phyloP scores from a whole-genome alignment of 2,113 vertebrate species.

The Xiphophorus maculatus region DNA sequence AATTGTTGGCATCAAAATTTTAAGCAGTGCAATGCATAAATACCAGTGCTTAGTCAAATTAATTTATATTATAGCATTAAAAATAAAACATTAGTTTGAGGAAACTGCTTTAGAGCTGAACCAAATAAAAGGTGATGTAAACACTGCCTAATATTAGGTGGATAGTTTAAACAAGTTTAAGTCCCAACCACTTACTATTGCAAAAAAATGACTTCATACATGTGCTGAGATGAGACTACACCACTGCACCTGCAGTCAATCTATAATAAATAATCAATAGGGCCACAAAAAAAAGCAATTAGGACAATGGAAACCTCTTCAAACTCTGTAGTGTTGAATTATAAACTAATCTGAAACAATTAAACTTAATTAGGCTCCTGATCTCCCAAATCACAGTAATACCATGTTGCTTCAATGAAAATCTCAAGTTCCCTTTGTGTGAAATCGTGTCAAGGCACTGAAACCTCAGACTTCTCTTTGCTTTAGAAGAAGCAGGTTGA shows the following conservation, averaged over 20 bases:
- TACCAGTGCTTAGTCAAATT: background rate
- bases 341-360: no score
- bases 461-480: background rate
- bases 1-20: background rate
- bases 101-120: background rate
- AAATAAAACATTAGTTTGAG: background rate
- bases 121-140: background rate
- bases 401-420: no score
- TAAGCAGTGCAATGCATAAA: background rate
- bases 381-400: no score
- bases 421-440: background rate
- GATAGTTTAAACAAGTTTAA: background rate
- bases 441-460: background rate
- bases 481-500: conserved; percentile 5
- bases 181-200: background rate
- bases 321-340: no score
- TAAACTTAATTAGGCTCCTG: no score
- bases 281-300: no score
- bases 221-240: background rate
- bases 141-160: background rate
- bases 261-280: background rate
- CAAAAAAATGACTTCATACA: background rate
- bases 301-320: no score
- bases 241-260: background rate
- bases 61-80: background rate